Percentiles rank a stretch among this genome's conserved stretches.
These are phyloP conservation scores for Caranx ignobilis DNA, from an alignment of 2,113 vertebrate species.

Conservation along the genomic window DNA sequence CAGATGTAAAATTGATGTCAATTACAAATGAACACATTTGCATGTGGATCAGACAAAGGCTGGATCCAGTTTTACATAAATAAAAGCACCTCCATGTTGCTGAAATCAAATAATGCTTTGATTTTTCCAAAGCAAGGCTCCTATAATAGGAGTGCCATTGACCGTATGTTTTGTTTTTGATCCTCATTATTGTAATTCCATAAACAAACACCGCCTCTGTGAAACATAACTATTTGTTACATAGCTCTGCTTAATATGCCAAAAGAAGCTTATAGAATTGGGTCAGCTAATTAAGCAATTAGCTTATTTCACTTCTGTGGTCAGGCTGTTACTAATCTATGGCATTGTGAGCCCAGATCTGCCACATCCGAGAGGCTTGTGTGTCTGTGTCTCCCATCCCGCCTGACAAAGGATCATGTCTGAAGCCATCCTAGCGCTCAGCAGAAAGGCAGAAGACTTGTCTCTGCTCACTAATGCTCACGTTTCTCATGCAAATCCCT, in stretches of 20 bases:
- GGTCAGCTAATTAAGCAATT: slow-evolving; percentile 89
- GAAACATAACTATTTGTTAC: slow-evolving; percentile 80
- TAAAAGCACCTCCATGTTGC: slow-evolving; percentile 29
- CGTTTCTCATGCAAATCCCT: slow-evolving; percentile 85
- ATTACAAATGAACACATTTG: slow-evolving; percentile 52
- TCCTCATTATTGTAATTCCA: slow-evolving; percentile 83
- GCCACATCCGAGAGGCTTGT: slow-evolving; percentile 71
- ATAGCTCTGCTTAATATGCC: slow-evolving; percentile 84
- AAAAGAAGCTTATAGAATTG: slow-evolving; percentile 87
- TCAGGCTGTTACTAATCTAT: slow-evolving; percentile 84
- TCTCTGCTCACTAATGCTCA: slow-evolving; percentile 77
- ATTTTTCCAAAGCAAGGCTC: slow-evolving; percentile 46
- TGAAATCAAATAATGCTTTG: slow-evolving; percentile 30
- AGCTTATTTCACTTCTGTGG: slow-evolving; percentile 84
- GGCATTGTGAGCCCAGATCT: slow-evolving; percentile 79
- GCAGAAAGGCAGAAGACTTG: slow-evolving; percentile 71
- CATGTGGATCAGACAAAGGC: slow-evolving; percentile 40
- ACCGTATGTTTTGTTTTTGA: slow-evolving; percentile 78
- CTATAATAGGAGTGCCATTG: slow-evolving; percentile 60
- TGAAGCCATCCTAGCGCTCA: slow-evolving; percentile 74
- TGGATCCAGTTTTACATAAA: slow-evolving; percentile 38
- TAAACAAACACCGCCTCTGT: slow-evolving; percentile 79
- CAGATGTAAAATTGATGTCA: slow-evolving; percentile 28
- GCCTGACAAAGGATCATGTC: slow-evolving; percentile 78
- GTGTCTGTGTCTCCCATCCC: slow-evolving; percentile 67